phyloP scores from a whole-genome alignment of 2,113 vertebrate species.

The Chelonoidis abingdonii region DNA sequence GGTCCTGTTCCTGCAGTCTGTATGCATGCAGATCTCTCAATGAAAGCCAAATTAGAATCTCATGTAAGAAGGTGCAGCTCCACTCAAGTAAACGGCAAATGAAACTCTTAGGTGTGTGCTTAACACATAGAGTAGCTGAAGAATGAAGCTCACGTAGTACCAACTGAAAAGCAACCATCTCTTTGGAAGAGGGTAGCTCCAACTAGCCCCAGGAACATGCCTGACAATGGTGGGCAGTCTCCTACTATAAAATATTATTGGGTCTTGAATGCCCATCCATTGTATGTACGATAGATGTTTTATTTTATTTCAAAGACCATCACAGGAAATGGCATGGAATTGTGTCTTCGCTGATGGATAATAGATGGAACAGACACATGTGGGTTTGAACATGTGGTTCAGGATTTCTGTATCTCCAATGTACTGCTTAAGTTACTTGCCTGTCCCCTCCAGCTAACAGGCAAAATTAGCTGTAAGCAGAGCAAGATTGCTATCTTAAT shows the following conservation, averaged over 20 bases:
- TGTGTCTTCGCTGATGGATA: neutral
- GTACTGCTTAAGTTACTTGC: neutral
- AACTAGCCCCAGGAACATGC: neutral
- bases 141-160: neutral
- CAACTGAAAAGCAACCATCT: neutral
- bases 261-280: neutral
- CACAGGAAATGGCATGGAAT: neutral
- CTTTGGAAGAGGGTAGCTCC: neutral
- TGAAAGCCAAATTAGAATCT: neutral
- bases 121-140: neutral
- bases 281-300: neutral
- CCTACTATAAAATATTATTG: neutral
- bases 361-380: neutral
- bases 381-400: neutral
- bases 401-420: neutral
- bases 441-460: neutral
- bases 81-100: neutral
- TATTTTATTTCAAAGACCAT: neutral
- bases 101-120: neutral
- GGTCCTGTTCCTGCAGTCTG: neutral
- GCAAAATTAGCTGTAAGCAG: neutral
- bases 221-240: neutral
- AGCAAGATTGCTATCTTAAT: neutral
- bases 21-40: neutral
- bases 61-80: rapidly evolving